A percentile compares a stretch with the other conserved stretches of the same genome.
phyloP scores from a whole-genome alignment of 2,888 invertebrate species.

The Drosophila mimetica region DNA sequence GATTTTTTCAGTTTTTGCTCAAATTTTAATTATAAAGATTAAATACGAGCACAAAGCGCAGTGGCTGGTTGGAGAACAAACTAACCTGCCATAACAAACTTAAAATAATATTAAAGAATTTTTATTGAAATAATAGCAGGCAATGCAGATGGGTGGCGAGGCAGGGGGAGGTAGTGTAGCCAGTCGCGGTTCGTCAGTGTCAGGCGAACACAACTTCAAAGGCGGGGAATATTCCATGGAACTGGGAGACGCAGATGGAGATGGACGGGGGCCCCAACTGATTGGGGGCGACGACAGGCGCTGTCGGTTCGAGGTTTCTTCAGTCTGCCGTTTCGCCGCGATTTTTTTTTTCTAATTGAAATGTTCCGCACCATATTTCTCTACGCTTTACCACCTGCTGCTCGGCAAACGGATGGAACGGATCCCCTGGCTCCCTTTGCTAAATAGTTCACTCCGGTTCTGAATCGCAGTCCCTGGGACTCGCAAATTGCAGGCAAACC shows the following conservation, averaged over 20 bases:
- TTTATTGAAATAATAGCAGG: constrained; percentile 76
- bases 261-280: constrained; percentile 26
- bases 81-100: constrained; percentile 75
- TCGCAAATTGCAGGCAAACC: constrained; percentile 61
- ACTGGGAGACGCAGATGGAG: constrained; percentile 16
- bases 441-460: constrained; percentile 44
- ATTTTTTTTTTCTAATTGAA: constrained; percentile 67
- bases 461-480: constrained; percentile 10
- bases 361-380: constrained; percentile 77
- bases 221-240: constrained; percentile 54
- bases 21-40: constrained; percentile 77
- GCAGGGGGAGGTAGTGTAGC: constrained; percentile 7
- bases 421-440: constrained; percentile 27
- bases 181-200: constrained; percentile 63
- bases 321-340: constrained; percentile 31
- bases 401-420: constrained; percentile 16
- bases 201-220: constrained; percentile 64
- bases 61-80: constrained; percentile 40
- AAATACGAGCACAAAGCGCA: constrained; percentile 54
- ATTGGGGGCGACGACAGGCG: constrained; percentile 69
- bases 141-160: constrained; percentile 55
- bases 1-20: constrained; percentile 49
- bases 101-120: constrained; percentile 77
- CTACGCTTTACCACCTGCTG: constrained; percentile 78
- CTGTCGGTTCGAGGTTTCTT: constrained; percentile 63